These are phyloP conservation scores for Catajapyx aquilonaris DNA, from an alignment of 1,140 invertebrate genomes.

Conservation along the genomic window DNA sequence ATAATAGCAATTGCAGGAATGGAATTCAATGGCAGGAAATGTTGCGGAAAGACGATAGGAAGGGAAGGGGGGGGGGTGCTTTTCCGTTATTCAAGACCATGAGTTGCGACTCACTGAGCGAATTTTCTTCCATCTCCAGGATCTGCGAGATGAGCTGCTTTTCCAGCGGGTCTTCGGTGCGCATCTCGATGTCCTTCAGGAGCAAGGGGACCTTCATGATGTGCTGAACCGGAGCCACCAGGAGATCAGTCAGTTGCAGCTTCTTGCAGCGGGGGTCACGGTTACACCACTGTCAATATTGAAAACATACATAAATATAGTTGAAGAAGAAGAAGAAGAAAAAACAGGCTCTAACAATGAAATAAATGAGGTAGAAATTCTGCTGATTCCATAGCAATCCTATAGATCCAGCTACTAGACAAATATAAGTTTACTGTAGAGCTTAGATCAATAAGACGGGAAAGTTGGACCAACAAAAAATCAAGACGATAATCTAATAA, in stretches of 20 bases:
- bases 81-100: conserved; percentile 1
- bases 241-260: conserved; percentile 38
- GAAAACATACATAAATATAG: too few species aligned
- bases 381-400: too few species aligned
- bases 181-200: conserved; percentile 33
- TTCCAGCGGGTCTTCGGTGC: conserved; percentile 31
- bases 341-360: too few species aligned
- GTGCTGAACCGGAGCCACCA: conserved; percentile 44
- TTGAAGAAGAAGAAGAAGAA: too few species aligned
- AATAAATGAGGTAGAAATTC: too few species aligned
- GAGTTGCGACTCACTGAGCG: conserved; percentile 28
- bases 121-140: conserved; percentile 36
- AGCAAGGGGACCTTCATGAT: conserved; percentile 45
- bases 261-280: conserved; percentile 37
- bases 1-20: background rate
- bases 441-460: too few species aligned
- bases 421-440: too few species aligned
- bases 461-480: background rate
- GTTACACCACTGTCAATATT: conserved; percentile 29
- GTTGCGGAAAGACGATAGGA: background rate
- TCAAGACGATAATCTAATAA: background rate
- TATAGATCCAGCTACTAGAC: too few species aligned
- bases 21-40: background rate
- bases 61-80: too few species aligned
- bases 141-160: conserved; percentile 29